Conservation (phyloP, 2,113 vertebrate genomes). For the Archilochus colubris region DNA sequence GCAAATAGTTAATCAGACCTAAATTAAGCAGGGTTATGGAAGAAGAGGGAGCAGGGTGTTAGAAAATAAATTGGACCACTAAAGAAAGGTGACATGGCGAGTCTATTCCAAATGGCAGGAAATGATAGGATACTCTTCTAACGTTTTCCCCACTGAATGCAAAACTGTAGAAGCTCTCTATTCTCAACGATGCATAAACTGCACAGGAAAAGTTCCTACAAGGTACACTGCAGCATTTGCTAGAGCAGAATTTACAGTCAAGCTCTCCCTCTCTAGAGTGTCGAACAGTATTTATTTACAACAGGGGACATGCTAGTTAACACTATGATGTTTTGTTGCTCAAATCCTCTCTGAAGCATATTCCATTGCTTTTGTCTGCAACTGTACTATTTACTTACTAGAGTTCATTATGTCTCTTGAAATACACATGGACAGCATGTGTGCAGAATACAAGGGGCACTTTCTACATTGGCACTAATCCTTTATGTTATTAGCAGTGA, state of each 20-base stretch:
- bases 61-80: not conserved
- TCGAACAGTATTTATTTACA: not conserved
- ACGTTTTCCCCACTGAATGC: not conserved
- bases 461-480: not conserved
- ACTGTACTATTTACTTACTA: conserved; percentile 23
- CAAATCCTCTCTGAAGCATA: not conserved
- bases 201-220: not conserved
- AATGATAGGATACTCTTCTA: not conserved
- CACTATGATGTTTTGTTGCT: not conserved
- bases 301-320: not conserved
- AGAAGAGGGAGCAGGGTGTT: not conserved
- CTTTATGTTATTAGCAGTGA: not conserved
- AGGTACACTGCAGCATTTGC: not conserved
- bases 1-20: not conserved
- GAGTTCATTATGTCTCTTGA: conserved; percentile 17
- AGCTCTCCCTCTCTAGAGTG: not conserved
- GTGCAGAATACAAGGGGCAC: conserved; percentile 12
- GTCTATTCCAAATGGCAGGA: not conserved
- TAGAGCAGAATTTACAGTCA: not conserved
- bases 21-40: not conserved
- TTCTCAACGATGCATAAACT: not conserved
- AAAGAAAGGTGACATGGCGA: not conserved
- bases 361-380: not conserved
- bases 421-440: conserved; percentile 2
- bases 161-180: not conserved